Conservation (phyloP, 2,113 vertebrate genomes). For the Gila orcuttii region DNA sequence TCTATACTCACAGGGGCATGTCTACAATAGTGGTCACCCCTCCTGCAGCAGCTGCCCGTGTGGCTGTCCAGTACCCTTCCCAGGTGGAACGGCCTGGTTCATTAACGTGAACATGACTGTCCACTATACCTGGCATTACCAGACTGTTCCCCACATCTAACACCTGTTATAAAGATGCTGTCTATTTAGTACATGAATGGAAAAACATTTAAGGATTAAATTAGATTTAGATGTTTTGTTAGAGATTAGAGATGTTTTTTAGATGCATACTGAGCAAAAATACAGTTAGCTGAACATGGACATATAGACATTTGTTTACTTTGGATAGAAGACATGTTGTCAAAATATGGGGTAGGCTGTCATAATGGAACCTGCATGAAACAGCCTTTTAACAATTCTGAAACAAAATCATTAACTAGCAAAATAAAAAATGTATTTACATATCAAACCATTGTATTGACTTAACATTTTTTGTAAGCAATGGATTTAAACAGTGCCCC, state of each 20-base stretch:
- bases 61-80: conserved; percentile 82
- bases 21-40: conserved; percentile 84
- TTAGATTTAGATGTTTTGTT: background rate
- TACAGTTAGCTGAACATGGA: background rate
- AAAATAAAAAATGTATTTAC: background rate
- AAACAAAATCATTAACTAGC: background rate
- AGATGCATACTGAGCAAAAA: background rate
- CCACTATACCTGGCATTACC: conserved; percentile 84
- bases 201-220: background rate
- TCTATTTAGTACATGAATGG: background rate
- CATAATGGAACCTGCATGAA: background rate
- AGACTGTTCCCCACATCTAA: conserved; percentile 79
- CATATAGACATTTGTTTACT: background rate
- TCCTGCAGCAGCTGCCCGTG: conserved; percentile 81
- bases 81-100: conserved; percentile 80
- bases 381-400: background rate
- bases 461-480: background rate
- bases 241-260: background rate
- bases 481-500: too few species aligned
- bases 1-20: conserved; percentile 79
- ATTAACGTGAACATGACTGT: conserved; percentile 82
- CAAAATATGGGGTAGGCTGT: background rate
- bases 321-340: background rate
- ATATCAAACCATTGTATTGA: background rate
- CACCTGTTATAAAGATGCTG: conserved; percentile 67